Conservation (phyloP, 2,888 invertebrate species). For the Hirtodrosophila histrioides region DNA sequence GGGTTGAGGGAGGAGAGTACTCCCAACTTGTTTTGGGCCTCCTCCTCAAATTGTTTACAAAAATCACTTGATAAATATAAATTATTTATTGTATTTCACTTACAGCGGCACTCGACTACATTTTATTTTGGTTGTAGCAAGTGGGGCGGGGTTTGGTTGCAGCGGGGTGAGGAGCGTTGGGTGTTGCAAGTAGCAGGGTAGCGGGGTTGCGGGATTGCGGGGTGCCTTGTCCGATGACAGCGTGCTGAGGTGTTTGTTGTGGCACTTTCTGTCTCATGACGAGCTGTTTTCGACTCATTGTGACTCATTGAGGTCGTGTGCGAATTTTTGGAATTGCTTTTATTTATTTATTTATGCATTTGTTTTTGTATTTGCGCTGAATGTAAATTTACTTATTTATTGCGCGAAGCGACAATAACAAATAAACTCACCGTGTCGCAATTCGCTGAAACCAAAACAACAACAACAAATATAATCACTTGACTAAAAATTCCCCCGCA, state of each 20-base stretch:
- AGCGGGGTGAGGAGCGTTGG: neutral
- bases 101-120: constrained; percentile 22
- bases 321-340: constrained; percentile 79
- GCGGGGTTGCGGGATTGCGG: too few species aligned
- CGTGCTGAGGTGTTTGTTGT: constrained; percentile 39
- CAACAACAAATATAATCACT: constrained; percentile 36
- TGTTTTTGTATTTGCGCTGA: constrained; percentile 71
- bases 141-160: neutral
- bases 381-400: constrained; percentile 74
- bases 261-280: constrained; percentile 43
- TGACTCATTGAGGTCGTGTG: constrained; percentile 77
- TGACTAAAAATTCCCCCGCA: constrained; percentile 46
- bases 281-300: constrained; percentile 22
- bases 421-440: constrained; percentile 55
- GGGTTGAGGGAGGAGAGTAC: neutral
- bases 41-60: constrained; percentile 34
- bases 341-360: constrained; percentile 77
- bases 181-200: too few species aligned
- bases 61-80: constrained; percentile 11
- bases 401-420: constrained; percentile 56
- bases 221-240: constrained; percentile 8
- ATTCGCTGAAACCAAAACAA: constrained; percentile 60
- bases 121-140: constrained; percentile 25
- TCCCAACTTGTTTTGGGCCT: constrained; percentile 22
- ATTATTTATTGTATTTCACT: neutral